Evolutionary conservation across 2,797 vertebrate species (phyloP), one percentile per base, ranked within the genome.

Genomic region (Urocyon cinereoargenteus): DNA sequence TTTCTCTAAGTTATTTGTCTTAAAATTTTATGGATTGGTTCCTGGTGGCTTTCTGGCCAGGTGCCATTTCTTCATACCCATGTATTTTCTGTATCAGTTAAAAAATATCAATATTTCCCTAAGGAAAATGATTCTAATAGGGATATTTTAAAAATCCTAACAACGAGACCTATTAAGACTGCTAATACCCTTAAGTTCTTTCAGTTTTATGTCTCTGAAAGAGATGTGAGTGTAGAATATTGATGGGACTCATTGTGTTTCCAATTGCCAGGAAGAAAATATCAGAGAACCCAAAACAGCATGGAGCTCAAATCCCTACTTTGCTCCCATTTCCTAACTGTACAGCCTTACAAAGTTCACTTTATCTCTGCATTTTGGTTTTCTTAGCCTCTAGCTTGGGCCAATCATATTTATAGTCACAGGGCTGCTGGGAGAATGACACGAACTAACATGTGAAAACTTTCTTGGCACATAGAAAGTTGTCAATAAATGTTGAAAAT

Each of bases 51-150:
- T 90, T 96, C 79, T 83, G 79, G 93, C 28, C 91, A 90, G 68
- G n/a, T 14, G 5, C 11, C 49, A 40, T 93, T 94, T 95, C 75
- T 95, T 92, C 89, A 83, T 91, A 62, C 7, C 6, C 49, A 86
- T 36, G 49, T 6, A 57, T 96, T 96, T 96, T 92, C 64, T 96
- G 84, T 84, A 91, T 91, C 59, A 85, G 87, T 92, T 90, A 62
- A 96, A 96, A 95, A 95, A 92, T 86, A 95, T 72, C 72, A 86
- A 3, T 93, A 95, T 96, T 97, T 93, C 89, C 79, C 82, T 53
- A 79, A 93, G 59, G 68, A 97, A 73, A 97, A 24, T 90, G 28
- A 85, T 88, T 93, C 64, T 83, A 97, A 97, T 94, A 70, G 94
- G 97, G 86, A 72, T 6, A 1, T 85, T 86, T 96, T 73, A 7